phyloP scores from a whole-genome alignment of 2,113 vertebrate genomes.

The Phodopus roborovskii region DNA sequence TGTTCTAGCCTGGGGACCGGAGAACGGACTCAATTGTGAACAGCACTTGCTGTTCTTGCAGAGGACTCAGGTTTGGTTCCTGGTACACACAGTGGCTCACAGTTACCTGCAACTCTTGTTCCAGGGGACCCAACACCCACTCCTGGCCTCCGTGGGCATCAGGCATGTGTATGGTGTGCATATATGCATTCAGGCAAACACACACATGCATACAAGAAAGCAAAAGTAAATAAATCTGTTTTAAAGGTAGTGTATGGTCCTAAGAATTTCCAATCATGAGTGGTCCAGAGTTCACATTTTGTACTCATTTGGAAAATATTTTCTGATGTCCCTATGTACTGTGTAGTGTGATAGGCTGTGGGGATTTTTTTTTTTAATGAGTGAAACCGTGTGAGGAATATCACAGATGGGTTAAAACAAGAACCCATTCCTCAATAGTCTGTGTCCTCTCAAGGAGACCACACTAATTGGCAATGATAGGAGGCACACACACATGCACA shows the following conservation, averaged over 20 bases:
- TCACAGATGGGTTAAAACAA: not conserved
- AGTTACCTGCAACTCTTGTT: not conserved
- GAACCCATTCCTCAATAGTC: not conserved
- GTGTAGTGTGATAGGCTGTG: not conserved
- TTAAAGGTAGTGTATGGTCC: not conserved
- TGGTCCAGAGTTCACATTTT: not conserved
- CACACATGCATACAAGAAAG: not conserved
- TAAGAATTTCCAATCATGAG: not conserved
- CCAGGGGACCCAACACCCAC: not conserved
- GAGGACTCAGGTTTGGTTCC: not conserved
- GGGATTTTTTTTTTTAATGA: not conserved
- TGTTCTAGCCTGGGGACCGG: not conserved
- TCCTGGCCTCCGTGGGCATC: not conserved
- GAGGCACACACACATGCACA: not conserved
- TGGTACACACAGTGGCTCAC: not conserved
- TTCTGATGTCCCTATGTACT: not conserved
- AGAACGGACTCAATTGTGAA: not conserved
- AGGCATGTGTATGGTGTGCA: not conserved
- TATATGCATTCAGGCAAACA: not conserved
- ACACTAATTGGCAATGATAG: not conserved
- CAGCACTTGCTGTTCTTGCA: too few relatives aligned
- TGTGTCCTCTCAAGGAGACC: not conserved
- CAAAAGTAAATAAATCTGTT: not conserved
- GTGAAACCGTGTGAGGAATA: not conserved
- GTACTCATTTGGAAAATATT: not conserved